phyloP scores from a whole-genome alignment of 2,888 invertebrate genomes.

The Amblyjoppa fuscipennis region DNA sequence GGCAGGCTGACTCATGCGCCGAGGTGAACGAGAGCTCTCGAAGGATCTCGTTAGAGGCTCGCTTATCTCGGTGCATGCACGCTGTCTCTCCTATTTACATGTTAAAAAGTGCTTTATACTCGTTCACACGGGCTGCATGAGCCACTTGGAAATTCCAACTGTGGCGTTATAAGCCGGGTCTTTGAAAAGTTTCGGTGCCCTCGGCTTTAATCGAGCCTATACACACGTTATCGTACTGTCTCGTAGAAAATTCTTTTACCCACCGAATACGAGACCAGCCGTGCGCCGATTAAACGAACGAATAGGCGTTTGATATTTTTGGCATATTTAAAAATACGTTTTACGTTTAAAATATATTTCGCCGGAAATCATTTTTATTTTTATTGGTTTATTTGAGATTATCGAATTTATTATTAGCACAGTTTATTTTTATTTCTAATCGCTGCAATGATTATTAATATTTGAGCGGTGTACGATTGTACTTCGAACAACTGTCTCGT shows the following conservation, averaged over 20 bases:
- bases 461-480: too few relatives aligned
- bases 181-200: neutral
- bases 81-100: constrained; percentile 25
- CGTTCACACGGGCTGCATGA: neutral
- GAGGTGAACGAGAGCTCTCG: constrained; percentile 9
- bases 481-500: neutral
- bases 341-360: too few relatives aligned
- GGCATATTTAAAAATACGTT: too few relatives aligned
- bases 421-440: neutral
- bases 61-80: constrained; percentile 29
- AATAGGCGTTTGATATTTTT: too few relatives aligned
- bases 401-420: neutral
- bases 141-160: constrained; percentile 6
- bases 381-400: neutral
- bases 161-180: neutral
- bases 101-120: constrained; percentile 18
- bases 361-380: neutral
- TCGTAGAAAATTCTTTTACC: neutral
- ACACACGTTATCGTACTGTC: neutral
- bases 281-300: too few relatives aligned
- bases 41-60: constrained; percentile 21
- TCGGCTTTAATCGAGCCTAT: neutral
- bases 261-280: too few relatives aligned
- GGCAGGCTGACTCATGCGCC: constrained; percentile 27
- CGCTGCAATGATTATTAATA: neutral